These are phyloP conservation scores for Oligia latruncula DNA, from an alignment of 2,888 invertebrate genomes.

Conservation along the genomic window DNA sequence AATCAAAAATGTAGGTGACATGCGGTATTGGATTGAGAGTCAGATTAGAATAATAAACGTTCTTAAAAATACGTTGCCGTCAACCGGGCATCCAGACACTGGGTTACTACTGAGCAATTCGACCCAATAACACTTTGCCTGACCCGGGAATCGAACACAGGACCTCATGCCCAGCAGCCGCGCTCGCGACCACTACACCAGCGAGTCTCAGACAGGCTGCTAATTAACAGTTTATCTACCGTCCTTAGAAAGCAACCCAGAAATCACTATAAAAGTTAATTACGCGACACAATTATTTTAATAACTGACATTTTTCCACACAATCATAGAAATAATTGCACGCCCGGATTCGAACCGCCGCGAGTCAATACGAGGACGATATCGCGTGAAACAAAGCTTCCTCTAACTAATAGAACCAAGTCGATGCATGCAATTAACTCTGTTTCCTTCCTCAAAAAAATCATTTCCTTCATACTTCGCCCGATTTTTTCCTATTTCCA, in stretches of 20 bases:
- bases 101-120: not conserved
- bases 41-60: not conserved
- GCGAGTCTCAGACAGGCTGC: not conserved
- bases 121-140: not conserved
- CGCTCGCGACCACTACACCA: no score
- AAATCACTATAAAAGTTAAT: not conserved
- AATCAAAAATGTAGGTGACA: not conserved
- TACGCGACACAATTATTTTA: not conserved
- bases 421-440: not conserved
- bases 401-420: not conserved
- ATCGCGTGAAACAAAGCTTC: conserved; percentile 39
- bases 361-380: conserved; percentile 2
- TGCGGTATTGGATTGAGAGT: not conserved
- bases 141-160: not conserved
- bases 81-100: not conserved
- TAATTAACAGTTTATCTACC: not conserved
- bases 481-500: conserved; percentile 33
- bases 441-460: conserved; percentile 30
- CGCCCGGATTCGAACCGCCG: conserved; percentile 3
- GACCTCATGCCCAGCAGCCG: not conserved
- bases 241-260: not conserved
- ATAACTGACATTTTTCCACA: not conserved
- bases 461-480: conserved; percentile 33
- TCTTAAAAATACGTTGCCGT: not conserved
- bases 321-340: conserved; percentile 16